Conservation (phyloP, 1,140 invertebrate genomes). For the Orius insidiosus region DNA sequence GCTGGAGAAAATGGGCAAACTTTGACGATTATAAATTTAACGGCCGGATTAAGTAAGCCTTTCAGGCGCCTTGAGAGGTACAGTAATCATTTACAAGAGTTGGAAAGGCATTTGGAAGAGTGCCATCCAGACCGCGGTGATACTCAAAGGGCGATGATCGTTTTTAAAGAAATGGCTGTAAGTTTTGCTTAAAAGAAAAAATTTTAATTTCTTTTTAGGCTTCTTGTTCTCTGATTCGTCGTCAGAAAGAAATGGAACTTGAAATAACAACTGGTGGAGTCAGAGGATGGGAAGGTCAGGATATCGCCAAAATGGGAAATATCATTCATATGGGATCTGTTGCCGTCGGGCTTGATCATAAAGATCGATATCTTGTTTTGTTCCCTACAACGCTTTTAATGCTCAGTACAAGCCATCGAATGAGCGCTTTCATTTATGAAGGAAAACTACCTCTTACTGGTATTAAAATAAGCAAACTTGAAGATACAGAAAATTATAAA, state of each 20-base stretch:
- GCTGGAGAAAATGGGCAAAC: slow-evolving; percentile 2
- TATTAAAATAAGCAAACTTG: slow-evolving; percentile 55
- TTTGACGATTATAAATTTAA: slow-evolving; percentile 32
- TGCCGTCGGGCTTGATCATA: slow-evolving; percentile 57
- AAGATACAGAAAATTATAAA: slow-evolving; percentile 61
- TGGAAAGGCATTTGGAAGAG: slow-evolving; percentile 88
- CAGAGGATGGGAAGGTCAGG: slow-evolving; percentile 89
- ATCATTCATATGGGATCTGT: slow-evolving; percentile 75
- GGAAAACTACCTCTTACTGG: slow-evolving; percentile 78
- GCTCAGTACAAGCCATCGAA: slow-evolving; percentile 70
- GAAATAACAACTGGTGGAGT: slow-evolving; percentile 85
- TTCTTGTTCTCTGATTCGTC: slow-evolving; percentile 60
- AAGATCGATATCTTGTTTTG: slow-evolving; percentile 81
- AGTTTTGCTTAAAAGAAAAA: slow-evolving; percentile 25
- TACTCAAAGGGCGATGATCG: slow-evolving; percentile 77
- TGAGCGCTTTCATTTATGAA: slow-evolving; percentile 92
- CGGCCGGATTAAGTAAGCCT: slow-evolving; percentile 82
- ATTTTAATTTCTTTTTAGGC: slow-evolving; percentile 35
- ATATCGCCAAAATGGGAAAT: slow-evolving; percentile 51
- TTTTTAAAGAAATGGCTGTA: slow-evolving; percentile 90
- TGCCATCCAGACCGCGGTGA: slow-evolving; percentile 90
- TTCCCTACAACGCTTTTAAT: slow-evolving; percentile 79
- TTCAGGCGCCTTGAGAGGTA: slow-evolving; percentile 92
- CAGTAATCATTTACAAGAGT: slow-evolving; percentile 79
- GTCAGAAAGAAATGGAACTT: slow-evolving; percentile 91